Conservation (phyloP, 2,888 invertebrate genomes). For the Pterobdella sp. region DNA sequence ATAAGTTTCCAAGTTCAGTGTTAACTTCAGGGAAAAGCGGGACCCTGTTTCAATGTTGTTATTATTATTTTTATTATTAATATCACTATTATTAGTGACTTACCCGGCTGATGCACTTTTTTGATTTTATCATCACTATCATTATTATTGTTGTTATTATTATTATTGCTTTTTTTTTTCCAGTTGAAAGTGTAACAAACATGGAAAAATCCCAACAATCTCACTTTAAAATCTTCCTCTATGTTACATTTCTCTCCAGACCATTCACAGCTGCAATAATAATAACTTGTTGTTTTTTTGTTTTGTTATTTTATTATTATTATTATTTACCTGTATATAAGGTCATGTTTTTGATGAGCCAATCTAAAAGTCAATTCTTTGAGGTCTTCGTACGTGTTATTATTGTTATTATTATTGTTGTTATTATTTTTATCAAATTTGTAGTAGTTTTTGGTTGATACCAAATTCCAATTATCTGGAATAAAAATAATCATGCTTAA, state of each 20-base stretch:
- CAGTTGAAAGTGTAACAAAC: conserved; percentile 39
- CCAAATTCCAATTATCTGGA: too few relatives aligned
- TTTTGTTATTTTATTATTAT: neutral
- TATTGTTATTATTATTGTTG: neutral
- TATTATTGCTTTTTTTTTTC: conserved; percentile 6
- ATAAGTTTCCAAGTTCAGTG: conserved; percentile 39
- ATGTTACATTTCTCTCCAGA: conserved; percentile 7
- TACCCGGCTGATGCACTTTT: conserved; percentile 22
- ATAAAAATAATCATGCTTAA: too few relatives aligned
- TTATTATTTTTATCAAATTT: neutral
- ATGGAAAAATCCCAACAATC: conserved; percentile 11
- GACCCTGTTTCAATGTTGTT: conserved; percentile 36
- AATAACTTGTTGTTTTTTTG: neutral
- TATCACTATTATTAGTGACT: neutral
- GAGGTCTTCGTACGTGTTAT: neutral
- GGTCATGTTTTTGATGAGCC: conserved; percentile 15
- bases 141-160: too few relatives aligned
- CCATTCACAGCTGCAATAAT: conserved; percentile 6
- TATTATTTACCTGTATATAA: conserved; percentile 13
- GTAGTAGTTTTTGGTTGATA: neutral
- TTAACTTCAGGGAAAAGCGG: conserved; percentile 38
- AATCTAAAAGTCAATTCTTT: conserved; percentile 6
- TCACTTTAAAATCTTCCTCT: conserved; percentile 7
- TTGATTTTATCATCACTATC: too few relatives aligned
- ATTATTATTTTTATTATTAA: too few relatives aligned